Percentiles rank a stretch among this genome's conserved stretches.
These are phyloP conservation scores for Lasioglossum baleicum DNA, from an alignment of 1,140 invertebrate genomes.

Conservation along the genomic window DNA sequence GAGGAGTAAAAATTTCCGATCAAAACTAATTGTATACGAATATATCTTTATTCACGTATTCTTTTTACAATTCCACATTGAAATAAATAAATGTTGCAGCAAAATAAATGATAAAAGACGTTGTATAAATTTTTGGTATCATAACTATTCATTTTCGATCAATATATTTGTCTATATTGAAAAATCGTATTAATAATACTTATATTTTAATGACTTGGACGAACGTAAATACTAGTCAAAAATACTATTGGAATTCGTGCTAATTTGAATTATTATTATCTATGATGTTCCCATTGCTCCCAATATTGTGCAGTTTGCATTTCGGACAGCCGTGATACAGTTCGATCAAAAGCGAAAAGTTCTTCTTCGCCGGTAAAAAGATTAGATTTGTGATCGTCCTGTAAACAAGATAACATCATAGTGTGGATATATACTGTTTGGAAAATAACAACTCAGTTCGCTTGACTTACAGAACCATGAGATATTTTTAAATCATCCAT, in stretches of 20 bases:
- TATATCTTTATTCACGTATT: conserved; percentile 3
- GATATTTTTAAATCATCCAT: conserved; percentile 96
- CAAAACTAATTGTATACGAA: neutral
- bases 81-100: neutral
- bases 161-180: neutral
- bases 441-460: neutral
- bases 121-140: conserved; percentile 6
- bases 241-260: conserved; percentile 35
- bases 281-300: conserved; percentile 87
- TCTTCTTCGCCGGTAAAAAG: conserved; percentile 99
- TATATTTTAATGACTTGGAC: neutral
- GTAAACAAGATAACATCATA: conserved; percentile 57
- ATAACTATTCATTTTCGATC: neutral
- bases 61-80: neutral
- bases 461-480: conserved; percentile 78
- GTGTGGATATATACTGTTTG: neutral
- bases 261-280: conserved; percentile 52
- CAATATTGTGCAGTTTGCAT: conserved; percentile 98
- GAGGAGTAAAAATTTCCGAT: neutral
- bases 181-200: neutral
- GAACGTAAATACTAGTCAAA: neutral
- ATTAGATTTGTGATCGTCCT: conserved; percentile 87
- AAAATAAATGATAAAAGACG: neutral
- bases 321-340: conserved; percentile 94
- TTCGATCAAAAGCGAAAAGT: conserved; percentile 97